Percentiles rank a stretch among this genome's conserved stretches.
Evolutionary conservation across 2,113 vertebrate species (phyloP).

Genomic region (Rhinolophus ferrumequinum): DNA sequence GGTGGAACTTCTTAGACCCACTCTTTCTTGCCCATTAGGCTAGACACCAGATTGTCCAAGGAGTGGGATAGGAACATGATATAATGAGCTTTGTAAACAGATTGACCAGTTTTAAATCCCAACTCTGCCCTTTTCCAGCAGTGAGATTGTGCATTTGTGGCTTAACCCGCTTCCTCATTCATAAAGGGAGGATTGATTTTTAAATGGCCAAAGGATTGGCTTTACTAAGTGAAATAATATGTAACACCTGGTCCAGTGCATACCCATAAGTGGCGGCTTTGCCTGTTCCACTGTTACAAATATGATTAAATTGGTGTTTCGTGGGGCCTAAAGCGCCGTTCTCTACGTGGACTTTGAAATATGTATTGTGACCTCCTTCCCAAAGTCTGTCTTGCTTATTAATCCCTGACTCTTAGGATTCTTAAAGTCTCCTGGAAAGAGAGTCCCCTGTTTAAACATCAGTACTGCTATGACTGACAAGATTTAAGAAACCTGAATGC

Average conservation of each 20-base stretch:
- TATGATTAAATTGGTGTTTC: background rate
- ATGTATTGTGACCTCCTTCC: background rate
- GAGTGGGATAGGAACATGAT: background rate
- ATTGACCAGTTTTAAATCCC: background rate
- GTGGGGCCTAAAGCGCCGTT: background rate
- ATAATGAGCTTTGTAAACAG: background rate
- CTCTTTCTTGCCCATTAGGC: background rate
- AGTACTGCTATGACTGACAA: background rate
- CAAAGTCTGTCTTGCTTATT: background rate
- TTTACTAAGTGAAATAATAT: background rate
- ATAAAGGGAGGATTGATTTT: background rate
- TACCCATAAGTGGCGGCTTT: background rate
- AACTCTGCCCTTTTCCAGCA: background rate
- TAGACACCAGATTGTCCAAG: background rate
- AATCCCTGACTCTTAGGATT: background rate
- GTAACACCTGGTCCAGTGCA: background rate
- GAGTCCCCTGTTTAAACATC: background rate
- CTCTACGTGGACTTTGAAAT: background rate
- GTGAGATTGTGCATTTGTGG: background rate
- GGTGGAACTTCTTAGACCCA: background rate
- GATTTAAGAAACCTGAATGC: background rate
- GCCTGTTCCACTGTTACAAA: background rate
- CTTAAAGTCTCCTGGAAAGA: background rate
- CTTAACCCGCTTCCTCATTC: background rate
- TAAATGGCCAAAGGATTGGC: background rate